Base-by-base conservation (phyloP, 2,888 invertebrate genomes). In the Rhingia rostrata region DNA sequence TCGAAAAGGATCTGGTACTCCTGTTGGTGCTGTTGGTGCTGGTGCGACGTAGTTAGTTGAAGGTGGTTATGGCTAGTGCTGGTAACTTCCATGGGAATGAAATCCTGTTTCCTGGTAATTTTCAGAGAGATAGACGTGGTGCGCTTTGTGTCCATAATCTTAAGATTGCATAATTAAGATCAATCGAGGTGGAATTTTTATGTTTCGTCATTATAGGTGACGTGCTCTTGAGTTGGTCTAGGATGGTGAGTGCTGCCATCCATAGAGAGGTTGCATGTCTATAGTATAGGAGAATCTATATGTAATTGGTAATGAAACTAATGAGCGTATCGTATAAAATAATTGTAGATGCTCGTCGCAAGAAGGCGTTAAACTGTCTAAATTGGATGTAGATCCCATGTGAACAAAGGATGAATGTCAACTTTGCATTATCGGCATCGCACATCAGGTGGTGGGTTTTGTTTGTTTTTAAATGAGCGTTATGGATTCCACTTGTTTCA, bases 261-360 rank as follows among this genome's bases (percentile, higher is more conserved):
- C 47, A 58, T 39, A 56, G 60, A 66, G 58, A n/a, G 64, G 47
- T 67, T 72, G 77, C 63, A 6, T 67, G 61, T 63, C 67, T 49
- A 33, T 12, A 47, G 4, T 9, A 14, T 33, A 30, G 30, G 49
- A 22, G 54, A 37, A 54, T 77, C 77, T 82, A 45, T 79, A 53
- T 86, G 86, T 88, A 88, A 88, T 88, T 88, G 88, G 87, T 87
- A 87, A 87, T 88, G 88, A 87, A 88, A 88, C 87, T 88, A 88
- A 88, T 88, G 88, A 88, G 87, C 87, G 87, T 84, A 86, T 87
- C 87, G 83, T 86, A 88, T 88, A 88, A 87, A 22, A 87, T 88
- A 87, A 88, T 78, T 82, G 82, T 79, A 86, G 87, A 86, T 81
- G 81, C 86, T 67, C 56, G 41, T 56, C 47, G 43, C 12, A 67